Evolutionary conservation across 2,113 vertebrate species (phyloP).

Genomic region (Cheilinus undulatus): DNA sequence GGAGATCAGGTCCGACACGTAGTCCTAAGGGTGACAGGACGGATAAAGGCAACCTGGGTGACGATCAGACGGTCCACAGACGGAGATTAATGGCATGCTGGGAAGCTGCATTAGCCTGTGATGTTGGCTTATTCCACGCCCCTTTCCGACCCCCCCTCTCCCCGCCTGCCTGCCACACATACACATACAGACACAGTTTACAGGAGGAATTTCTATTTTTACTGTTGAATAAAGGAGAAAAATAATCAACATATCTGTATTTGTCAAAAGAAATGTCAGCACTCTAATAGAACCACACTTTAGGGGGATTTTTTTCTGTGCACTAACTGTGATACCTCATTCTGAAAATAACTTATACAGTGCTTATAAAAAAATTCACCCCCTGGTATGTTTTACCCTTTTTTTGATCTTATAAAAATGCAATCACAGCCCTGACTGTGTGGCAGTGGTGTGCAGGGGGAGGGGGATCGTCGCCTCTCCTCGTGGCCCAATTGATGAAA

Average conservation of each 20-base stretch:
- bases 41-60: neutral
- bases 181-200: neutral
- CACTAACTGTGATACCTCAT: no score
- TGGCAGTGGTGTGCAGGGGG: no score
- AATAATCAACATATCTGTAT: neutral
- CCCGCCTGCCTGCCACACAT: neutral
- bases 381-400: no score
- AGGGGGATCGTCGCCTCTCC: no score
- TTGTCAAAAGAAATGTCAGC: neutral
- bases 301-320: no score
- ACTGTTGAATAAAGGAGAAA: neutral
- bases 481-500: no score
- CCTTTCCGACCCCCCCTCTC: conserved; percentile 3
- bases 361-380: no score
- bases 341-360: no score
- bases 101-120: conserved; percentile 34
- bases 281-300: neutral
- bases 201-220: neutral
- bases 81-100: conserved; percentile 27
- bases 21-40: conserved; percentile 1
- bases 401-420: no score
- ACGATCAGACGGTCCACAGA: conserved; percentile 12
- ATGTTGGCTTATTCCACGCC: conserved; percentile 37
- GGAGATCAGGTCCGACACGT: neutral
- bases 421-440: no score